Conservation (phyloP, 2,113 vertebrate genomes). For the Chamaetylas fuelleborni region DNA sequence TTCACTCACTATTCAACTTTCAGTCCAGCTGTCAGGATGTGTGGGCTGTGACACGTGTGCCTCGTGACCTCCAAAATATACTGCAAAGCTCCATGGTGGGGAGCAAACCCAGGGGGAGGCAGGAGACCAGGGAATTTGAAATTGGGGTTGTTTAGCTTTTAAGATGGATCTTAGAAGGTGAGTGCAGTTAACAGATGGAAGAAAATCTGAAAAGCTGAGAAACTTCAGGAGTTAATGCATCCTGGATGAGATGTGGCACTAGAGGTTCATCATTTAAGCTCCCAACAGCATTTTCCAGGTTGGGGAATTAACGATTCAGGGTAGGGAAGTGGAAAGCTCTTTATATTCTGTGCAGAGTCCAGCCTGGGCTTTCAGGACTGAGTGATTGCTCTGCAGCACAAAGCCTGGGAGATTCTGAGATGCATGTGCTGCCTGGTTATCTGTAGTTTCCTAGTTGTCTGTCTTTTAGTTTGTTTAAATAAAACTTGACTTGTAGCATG, state of each 20-base stretch:
- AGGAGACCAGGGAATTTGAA: neutral
- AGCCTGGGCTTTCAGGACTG: neutral
- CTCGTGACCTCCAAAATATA: neutral
- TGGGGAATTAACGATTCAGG: neutral
- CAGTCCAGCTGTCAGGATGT: neutral
- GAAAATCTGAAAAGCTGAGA: neutral
- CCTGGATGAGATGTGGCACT: neutral
- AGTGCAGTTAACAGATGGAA: neutral
- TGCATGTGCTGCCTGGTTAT: neutral
- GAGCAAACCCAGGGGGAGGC: neutral
- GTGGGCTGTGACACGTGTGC: neutral
- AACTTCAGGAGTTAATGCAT: neutral
- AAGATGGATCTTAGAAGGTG: neutral
- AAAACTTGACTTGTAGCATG: constrained; percentile 15
- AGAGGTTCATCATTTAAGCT: neutral
- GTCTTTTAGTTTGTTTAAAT: constrained; percentile 1
- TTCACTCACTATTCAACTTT: neutral
- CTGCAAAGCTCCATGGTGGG: neutral
- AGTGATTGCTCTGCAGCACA: neutral
- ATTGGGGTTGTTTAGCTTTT: neutral
- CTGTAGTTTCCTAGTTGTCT: neutral
- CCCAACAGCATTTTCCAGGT: neutral
- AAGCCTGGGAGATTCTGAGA: neutral
- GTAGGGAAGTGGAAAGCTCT: neutral
- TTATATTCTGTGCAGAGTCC: neutral